These are phyloP conservation scores for Bombyx mandarina DNA, from an alignment of 1,140 invertebrate genomes.

Conservation along the genomic window DNA sequence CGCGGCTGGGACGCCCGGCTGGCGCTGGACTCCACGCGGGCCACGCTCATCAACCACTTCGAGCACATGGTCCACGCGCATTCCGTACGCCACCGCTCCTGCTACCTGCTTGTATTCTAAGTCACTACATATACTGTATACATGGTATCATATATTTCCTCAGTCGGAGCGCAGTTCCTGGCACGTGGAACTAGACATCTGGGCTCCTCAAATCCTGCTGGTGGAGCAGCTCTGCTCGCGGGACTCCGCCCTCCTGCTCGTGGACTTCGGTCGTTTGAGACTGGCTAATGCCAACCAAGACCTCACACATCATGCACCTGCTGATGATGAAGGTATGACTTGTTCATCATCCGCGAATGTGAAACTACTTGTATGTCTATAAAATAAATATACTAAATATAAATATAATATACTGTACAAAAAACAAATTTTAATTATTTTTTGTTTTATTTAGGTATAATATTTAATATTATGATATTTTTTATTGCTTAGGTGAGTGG, in stretches of 20 bases:
- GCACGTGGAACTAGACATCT: slow-evolving; percentile 92
- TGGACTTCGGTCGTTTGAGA: slow-evolving; percentile 88
- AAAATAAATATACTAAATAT: not conserved
- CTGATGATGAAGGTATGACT: slow-evolving; percentile 36
- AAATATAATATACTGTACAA: not conserved
- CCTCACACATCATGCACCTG: slow-evolving; percentile 15
- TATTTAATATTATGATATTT: not conserved
- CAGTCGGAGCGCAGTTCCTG: slow-evolving; percentile 81
- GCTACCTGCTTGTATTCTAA: too few species aligned
- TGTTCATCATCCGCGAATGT: not conserved
- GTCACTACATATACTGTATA: too few species aligned
- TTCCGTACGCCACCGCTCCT: slow-evolving; percentile 13
- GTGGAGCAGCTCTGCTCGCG: slow-evolving; percentile 86
- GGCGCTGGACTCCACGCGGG: slow-evolving; percentile 41
- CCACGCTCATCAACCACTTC: slow-evolving; percentile 76
- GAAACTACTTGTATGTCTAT: not conserved
- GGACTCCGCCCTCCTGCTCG: slow-evolving; percentile 84
- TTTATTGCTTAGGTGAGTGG: not conserved
- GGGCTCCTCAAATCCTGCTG: slow-evolving; percentile 91
- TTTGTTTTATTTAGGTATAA: not conserved
- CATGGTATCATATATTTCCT: not conserved
- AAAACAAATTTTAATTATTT: not conserved
- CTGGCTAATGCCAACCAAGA: slow-evolving; percentile 74
- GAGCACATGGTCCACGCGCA: slow-evolving; percentile 86
- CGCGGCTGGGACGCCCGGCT: slow-evolving; percentile 51